A percentile compares a stretch with the other conserved stretches of the same genome.
Conservation (phyloP, 92 coral and sea anemone species). For the Blastomussa wellsi region DNA sequence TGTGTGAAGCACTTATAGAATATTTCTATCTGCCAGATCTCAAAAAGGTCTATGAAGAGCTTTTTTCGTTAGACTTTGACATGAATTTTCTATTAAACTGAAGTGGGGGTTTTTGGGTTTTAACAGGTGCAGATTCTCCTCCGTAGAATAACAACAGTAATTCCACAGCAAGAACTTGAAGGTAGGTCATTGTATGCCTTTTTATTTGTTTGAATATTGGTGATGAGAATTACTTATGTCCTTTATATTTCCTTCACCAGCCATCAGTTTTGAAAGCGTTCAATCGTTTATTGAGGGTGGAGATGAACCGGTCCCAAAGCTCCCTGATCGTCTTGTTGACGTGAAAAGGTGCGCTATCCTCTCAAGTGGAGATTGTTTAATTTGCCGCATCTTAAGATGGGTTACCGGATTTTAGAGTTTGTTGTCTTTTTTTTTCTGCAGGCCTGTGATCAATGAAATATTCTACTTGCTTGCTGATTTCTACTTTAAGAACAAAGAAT, state of each 20-base stretch:
- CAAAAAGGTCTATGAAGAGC: background rate
- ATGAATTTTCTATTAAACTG: background rate
- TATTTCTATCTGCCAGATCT: background rate
- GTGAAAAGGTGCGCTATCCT: slow-evolving; percentile 64
- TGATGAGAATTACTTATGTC: too few species aligned
- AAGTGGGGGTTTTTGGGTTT: background rate
- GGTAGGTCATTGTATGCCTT: too few species aligned
- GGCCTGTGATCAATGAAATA: slow-evolving; percentile 90
- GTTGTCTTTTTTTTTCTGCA: slow-evolving; percentile 14
- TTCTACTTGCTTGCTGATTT: slow-evolving; percentile 96
- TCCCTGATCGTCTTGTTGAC: slow-evolving; percentile 73
- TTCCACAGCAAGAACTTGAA: slow-evolving; percentile 92
- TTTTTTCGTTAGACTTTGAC: background rate
- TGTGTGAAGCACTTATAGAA: too few species aligned
- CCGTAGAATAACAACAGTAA: slow-evolving; percentile 86
- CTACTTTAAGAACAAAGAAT: slow-evolving; percentile 98
- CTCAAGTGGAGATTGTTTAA: background rate
- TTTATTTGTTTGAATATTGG: too few species aligned
- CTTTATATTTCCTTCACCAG: slow-evolving; percentile 34
- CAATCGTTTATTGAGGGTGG: slow-evolving; percentile 93
- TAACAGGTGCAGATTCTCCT: slow-evolving; percentile 90
- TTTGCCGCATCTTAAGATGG: too few species aligned
- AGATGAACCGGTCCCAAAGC: slow-evolving; percentile 79
- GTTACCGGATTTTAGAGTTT: too few species aligned
- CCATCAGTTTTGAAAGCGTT: slow-evolving; percentile 87